Evolutionary conservation across 2,113 vertebrate genomes (phyloP).

Genomic region (Sander vitreus): DNA sequence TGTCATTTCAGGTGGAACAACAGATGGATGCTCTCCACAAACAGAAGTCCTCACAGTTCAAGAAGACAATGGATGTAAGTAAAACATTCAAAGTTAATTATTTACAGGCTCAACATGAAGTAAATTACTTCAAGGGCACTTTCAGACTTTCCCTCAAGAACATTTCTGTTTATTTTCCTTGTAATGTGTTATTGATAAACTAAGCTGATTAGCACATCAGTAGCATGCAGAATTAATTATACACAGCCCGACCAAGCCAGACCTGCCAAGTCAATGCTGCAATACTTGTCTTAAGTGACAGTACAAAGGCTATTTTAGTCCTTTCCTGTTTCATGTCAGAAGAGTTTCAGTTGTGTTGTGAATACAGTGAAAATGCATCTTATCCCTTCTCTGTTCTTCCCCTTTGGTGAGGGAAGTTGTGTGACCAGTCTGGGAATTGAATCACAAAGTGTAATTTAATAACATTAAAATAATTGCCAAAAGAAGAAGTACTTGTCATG

Average conservation of each 20-base stretch:
- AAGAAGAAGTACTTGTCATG: constrained; percentile 50
- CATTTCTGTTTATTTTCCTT: background rate
- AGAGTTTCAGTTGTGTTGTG: constrained; percentile 38
- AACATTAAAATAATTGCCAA: background rate
- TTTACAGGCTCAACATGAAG: background rate
- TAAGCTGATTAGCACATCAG: background rate
- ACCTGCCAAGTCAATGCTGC: background rate
- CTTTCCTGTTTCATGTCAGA: background rate
- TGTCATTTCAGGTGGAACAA: constrained; percentile 88
- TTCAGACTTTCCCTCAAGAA: background rate
- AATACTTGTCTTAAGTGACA: background rate
- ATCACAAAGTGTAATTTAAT: background rate
- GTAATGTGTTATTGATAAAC: background rate
- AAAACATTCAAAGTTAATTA: background rate
- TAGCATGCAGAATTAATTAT: background rate
- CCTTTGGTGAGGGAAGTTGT: constrained; percentile 56
- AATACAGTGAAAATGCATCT: constrained; percentile 2
- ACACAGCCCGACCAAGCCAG: background rate
- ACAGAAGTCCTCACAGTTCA: constrained; percentile 90
- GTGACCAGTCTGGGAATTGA: constrained; percentile 20
- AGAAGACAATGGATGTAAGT: constrained; percentile 96
- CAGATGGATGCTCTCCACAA: constrained; percentile 93
- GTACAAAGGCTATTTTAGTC: background rate
- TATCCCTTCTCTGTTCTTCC: constrained; percentile 34
- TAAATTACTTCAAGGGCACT: background rate